Conservation (phyloP, 2,113 vertebrate species). For the Macrotus californicus region DNA sequence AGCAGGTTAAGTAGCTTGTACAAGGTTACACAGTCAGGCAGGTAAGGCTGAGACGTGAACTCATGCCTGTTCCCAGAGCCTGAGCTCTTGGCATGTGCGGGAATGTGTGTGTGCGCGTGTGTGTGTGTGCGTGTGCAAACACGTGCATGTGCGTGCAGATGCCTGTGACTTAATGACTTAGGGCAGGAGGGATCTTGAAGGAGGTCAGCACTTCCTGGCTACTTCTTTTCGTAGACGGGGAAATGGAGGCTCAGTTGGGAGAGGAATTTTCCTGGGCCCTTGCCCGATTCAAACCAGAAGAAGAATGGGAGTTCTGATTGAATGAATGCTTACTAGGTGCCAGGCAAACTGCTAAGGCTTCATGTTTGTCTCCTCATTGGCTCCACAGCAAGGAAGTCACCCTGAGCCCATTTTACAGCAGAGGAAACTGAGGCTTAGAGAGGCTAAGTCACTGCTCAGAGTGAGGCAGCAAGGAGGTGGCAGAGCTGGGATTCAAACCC, state of each 20-base stretch:
- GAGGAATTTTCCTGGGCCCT: neutral
- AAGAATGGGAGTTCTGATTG: neutral
- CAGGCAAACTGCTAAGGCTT: too few relatives aligned
- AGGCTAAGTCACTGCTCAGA: neutral
- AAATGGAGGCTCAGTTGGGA: neutral
- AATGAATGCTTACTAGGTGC: too few relatives aligned
- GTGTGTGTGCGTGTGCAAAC: neutral
- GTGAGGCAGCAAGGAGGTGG: neutral
- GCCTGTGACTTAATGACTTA: neutral
- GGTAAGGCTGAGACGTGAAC: neutral
- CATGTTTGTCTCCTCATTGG: neutral
- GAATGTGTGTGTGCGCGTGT: neutral
- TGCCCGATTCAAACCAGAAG: neutral
- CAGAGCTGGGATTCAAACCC: neutral
- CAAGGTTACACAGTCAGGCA: neutral
- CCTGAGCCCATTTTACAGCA: neutral
- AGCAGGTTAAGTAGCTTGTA: neutral
- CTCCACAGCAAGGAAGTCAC: neutral
- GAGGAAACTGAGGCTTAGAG: neutral
- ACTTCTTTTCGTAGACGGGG: neutral
- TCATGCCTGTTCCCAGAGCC: neutral
- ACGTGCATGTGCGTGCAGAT: too few relatives aligned
- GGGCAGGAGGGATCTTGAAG: neutral
- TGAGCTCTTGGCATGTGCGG: rapidly evolving
- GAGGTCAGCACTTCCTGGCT: neutral